Percentiles rank a stretch among this genome's conserved stretches.
Evolutionary conservation across 2,797 vertebrate species (phyloP).

Genomic region (Anas bahamensis): DNA sequence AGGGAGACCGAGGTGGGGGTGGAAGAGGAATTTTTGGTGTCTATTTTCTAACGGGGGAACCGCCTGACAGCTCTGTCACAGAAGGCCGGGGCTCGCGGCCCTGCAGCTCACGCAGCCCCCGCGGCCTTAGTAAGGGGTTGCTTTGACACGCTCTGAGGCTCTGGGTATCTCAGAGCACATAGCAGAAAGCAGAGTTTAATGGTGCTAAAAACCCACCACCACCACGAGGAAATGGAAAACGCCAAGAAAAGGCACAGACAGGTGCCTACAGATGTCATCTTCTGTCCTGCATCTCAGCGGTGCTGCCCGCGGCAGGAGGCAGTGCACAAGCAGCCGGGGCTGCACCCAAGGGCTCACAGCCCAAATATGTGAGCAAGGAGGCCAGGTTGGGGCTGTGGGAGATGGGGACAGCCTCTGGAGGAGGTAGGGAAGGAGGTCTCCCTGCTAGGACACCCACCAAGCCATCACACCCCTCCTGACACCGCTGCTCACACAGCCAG

Average conservation of each 20-base stretch:
- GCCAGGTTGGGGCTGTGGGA: fast-evolving
- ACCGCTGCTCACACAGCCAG: fast-evolving
- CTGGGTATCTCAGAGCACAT: neutral
- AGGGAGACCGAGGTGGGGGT: constrained; percentile 39
- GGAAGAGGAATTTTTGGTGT: constrained; percentile 42
- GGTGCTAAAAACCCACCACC: neutral
- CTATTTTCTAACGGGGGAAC: constrained; percentile 35
- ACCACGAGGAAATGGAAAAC: neutral
- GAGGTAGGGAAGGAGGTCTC: neutral
- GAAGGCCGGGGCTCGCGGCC: neutral
- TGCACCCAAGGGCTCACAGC: neutral
- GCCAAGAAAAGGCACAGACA: neutral
- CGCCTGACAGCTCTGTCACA: constrained; percentile 40
- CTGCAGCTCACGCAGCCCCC: neutral
- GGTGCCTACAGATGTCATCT: neutral
- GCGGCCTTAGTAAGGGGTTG: neutral
- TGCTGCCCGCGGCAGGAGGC: neutral
- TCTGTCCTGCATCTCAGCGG: too few relatives aligned
- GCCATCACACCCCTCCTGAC: too few relatives aligned
- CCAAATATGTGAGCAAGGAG: neutral
- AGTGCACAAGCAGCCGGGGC: fast-evolving
- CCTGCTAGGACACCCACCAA: neutral
- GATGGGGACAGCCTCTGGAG: neutral
- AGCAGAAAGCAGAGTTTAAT: neutral
- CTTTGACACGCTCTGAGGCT: constrained; percentile 8